Conservation (phyloP, 92 coral and sea anemone species). For the Zoanthus sansibaricus region DNA sequence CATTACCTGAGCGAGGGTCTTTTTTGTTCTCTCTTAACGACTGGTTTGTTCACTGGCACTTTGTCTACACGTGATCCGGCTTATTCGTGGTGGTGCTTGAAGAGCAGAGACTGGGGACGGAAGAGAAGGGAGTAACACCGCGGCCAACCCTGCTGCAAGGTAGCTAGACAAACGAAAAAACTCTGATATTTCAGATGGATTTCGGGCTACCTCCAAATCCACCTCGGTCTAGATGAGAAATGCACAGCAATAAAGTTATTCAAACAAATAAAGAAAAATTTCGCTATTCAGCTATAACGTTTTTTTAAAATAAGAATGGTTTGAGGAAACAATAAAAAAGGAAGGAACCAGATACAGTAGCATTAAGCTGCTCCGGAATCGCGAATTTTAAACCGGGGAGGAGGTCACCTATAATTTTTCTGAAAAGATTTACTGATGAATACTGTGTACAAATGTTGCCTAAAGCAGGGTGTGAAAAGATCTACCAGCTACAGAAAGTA, state of each 20-base stretch:
- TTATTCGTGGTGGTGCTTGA: constrained; percentile 66
- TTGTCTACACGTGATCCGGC: constrained; percentile 67
- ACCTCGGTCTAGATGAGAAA: constrained; percentile 74
- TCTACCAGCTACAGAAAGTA: too few species aligned
- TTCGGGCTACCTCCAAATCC: constrained; percentile 67
- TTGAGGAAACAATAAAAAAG: too few species aligned
- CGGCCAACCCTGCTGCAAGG: constrained; percentile 77
- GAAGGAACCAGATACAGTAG: too few species aligned
- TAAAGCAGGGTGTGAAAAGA: too few species aligned
- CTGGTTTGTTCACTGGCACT: constrained; percentile 38
- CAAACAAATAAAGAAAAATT: neutral
- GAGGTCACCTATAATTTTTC: too few species aligned
- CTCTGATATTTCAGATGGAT: constrained; percentile 46
- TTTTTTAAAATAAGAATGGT: too few species aligned
- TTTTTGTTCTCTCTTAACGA: constrained; percentile 57
- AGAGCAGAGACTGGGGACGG: constrained; percentile 73
- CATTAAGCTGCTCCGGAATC: too few species aligned
- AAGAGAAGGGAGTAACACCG: constrained; percentile 73
- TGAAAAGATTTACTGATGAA: too few species aligned
- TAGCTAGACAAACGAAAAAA: constrained; percentile 63
- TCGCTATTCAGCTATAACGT: too few species aligned
- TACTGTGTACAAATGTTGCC: too few species aligned
- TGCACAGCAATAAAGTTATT: neutral
- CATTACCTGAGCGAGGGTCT: constrained; percentile 80
- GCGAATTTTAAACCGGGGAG: too few species aligned